Conservation (phyloP, 2,797 vertebrate species). For the Sparidentex hasta region DNA sequence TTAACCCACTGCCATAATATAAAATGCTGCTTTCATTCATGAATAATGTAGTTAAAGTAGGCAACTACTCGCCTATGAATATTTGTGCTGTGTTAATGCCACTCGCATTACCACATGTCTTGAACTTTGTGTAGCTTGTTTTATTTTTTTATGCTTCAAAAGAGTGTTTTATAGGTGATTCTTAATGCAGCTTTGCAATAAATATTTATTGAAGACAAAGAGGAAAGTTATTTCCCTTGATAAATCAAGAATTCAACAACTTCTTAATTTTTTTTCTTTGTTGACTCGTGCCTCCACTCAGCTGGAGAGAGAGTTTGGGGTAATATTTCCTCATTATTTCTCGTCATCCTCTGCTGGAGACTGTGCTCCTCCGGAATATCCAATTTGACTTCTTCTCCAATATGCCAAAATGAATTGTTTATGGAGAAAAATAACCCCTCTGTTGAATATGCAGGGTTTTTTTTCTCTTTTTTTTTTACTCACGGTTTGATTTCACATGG, state of each 20-base stretch:
- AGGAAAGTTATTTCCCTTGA: constrained; percentile 77
- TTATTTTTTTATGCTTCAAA: constrained; percentile 67
- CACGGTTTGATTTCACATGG: constrained; percentile 68
- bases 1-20: constrained; percentile 66
- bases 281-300: constrained; percentile 77
- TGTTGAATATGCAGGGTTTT: constrained; percentile 57
- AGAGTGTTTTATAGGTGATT: constrained; percentile 76
- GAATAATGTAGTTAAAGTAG: constrained; percentile 57
- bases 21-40: constrained; percentile 65
- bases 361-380: constrained; percentile 79
- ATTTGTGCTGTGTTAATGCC: constrained; percentile 67
- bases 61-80: constrained; percentile 61
- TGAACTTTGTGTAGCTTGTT: constrained; percentile 67
- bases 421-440: constrained; percentile 85
- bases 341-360: constrained; percentile 82
- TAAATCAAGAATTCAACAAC: constrained; percentile 78
- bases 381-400: constrained; percentile 83
- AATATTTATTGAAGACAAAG: constrained; percentile 77
- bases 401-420: constrained; percentile 83
- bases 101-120: constrained; percentile 64
- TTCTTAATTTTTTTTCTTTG: constrained; percentile 77
- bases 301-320: constrained; percentile 78
- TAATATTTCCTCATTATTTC: constrained; percentile 88
- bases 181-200: constrained; percentile 77
- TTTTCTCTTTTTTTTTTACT: constrained; percentile 27